A percentile compares a stretch with the other conserved stretches of the same genome.
phyloP scores from a whole-genome alignment of 2,797 vertebrate species.

The Manis pentadactyla region DNA sequence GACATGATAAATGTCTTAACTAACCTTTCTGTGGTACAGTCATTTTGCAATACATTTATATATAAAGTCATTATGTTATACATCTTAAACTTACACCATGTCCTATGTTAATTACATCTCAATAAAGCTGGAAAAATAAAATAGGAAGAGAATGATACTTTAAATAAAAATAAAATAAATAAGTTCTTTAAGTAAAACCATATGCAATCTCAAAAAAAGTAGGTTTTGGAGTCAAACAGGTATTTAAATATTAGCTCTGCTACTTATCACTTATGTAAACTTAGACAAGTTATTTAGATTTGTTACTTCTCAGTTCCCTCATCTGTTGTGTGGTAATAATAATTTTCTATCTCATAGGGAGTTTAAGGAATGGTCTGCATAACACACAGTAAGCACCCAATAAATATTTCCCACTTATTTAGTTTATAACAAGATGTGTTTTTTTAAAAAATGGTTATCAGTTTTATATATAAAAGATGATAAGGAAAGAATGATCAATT shows the following conservation, averaged over 20 bases:
- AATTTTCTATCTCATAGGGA: not conserved
- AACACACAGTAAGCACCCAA: not conserved
- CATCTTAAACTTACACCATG: not conserved
- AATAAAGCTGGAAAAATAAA: not conserved
- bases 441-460: not conserved
- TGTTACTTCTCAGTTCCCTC: not conserved
- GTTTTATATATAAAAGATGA: not conserved
- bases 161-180: no score
- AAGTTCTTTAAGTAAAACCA: not conserved
- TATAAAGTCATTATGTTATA: not conserved
- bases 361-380: not conserved
- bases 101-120: not conserved
- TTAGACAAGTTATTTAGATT: not conserved
- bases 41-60: not conserved
- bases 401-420: not conserved
- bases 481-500: not conserved
- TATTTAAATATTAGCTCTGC: not conserved
- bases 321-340: not conserved
- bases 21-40: not conserved
- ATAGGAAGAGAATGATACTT: not conserved
- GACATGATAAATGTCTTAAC: not conserved
- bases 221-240: not conserved
- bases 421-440: not conserved
- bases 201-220: not conserved
- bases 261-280: not conserved